Percentiles rank a stretch among this genome's conserved stretches.
These are phyloP conservation scores for Phragmatobia fuliginosa DNA, from an alignment of 2,888 invertebrate genomes.

Conservation along the genomic window DNA sequence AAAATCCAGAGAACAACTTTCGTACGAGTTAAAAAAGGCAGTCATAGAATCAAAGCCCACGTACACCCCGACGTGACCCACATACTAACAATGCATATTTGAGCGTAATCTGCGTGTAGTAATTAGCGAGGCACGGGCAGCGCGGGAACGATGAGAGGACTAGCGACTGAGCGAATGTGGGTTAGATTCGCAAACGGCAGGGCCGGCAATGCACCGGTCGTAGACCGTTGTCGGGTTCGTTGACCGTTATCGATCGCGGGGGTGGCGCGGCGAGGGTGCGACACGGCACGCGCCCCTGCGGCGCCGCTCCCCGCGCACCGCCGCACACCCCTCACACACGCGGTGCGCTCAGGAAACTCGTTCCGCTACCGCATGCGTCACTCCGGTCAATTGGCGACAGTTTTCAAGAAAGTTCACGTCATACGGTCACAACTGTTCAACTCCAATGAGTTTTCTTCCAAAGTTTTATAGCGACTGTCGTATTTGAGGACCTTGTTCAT, in stretches of 20 bases:
- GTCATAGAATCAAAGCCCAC: slow-evolving; percentile 38
- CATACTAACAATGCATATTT: slow-evolving; percentile 70
- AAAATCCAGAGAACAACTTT: slow-evolving; percentile 18
- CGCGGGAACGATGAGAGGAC: slow-evolving; percentile 18
- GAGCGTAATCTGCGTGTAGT: slow-evolving; percentile 71
- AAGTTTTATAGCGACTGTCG: slow-evolving; percentile 14
- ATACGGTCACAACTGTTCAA: slow-evolving; percentile 20
- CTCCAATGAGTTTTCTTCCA: slow-evolving; percentile 24
- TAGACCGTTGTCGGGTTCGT: slow-evolving; percentile 79
- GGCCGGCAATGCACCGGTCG: slow-evolving; percentile 79
- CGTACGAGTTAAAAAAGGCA: slow-evolving; percentile 25
- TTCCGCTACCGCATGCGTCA: slow-evolving; percentile 81
- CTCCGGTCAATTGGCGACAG: slow-evolving; percentile 65
- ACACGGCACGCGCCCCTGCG: slow-evolving; percentile 71
- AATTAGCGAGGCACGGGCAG: slow-evolving; percentile 68
- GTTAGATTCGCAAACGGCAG: slow-evolving; percentile 70
- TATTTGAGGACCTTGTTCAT: slow-evolving; percentile 16
- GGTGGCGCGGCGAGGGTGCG: slow-evolving; percentile 58
- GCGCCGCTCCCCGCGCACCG: slow-evolving; percentile 65
- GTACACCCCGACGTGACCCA: slow-evolving; percentile 61
- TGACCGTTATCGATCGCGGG: slow-evolving; percentile 84
- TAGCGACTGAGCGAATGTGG: slow-evolving; percentile 63
- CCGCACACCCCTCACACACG: slow-evolving; percentile 43
- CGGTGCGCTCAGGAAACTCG: slow-evolving; percentile 68
- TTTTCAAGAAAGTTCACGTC: slow-evolving; percentile 43